Evolutionary conservation across 2,113 vertebrate species (phyloP).

Genomic region (Asarcornis scutulata): DNA sequence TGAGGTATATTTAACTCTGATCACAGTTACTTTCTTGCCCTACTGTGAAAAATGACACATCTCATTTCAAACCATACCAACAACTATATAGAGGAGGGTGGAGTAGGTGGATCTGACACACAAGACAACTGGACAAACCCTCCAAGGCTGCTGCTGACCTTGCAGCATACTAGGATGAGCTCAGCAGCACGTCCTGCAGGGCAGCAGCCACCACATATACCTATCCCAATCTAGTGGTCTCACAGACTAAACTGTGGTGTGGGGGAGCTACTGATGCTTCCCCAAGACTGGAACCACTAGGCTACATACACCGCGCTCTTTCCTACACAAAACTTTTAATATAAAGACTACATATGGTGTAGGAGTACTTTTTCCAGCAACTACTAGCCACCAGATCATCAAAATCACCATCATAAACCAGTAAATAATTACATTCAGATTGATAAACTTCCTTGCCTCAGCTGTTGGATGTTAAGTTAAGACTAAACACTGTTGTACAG

Average conservation of each 20-base stretch:
- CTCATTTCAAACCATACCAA: background rate
- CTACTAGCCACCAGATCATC: conserved; percentile 13
- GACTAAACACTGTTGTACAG: conserved; percentile 55
- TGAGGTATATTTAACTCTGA: background rate
- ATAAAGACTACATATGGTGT: background rate
- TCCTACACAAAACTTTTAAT: background rate
- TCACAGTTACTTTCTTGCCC: background rate
- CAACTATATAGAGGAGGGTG: background rate
- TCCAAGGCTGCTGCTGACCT: background rate
- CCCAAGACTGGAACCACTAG: background rate
- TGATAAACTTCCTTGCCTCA: conserved; percentile 64
- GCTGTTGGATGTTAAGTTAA: conserved; percentile 40
- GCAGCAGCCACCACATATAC: background rate
- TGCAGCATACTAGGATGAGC: background rate
- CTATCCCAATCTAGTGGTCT: rapidly evolving
- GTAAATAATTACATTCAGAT: conserved; percentile 63
- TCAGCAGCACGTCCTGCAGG: background rate
- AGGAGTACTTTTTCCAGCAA: background rate
- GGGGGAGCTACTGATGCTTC: background rate
- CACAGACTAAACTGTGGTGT: background rate
- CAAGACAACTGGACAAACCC: background rate
- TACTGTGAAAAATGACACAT: background rate
- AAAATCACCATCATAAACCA: background rate
- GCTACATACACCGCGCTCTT: background rate
- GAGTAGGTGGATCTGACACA: background rate